A percentile compares a stretch with the other conserved stretches of the same genome.
Evolutionary conservation across 2,113 vertebrate genomes (phyloP).

Genomic region (Hyaena hyaena): DNA sequence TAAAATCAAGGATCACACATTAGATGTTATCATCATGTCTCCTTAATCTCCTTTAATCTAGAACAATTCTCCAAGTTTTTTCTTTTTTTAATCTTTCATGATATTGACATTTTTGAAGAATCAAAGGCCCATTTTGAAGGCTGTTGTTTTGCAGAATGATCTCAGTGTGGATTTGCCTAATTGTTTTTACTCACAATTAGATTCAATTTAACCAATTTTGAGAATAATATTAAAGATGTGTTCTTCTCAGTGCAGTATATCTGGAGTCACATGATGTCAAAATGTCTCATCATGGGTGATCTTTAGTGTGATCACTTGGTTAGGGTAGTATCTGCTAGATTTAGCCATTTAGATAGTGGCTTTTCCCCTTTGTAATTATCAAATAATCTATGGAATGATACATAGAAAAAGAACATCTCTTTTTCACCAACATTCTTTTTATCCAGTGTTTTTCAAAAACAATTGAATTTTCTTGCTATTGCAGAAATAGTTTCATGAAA

Average conservation of each 20-base stretch:
- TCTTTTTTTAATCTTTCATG: neutral
- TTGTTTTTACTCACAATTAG: neutral
- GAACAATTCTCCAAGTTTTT: neutral
- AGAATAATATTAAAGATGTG: neutral
- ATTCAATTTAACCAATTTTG: neutral
- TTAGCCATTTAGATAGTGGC: neutral
- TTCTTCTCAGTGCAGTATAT: neutral
- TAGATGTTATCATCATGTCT: neutral
- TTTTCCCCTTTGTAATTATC: neutral
- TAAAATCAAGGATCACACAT: neutral
- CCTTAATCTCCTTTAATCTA: constrained; percentile 3
- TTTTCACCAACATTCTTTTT: constrained; percentile 20
- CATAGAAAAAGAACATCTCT: neutral
- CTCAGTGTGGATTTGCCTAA: neutral
- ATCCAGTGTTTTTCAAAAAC: neutral
- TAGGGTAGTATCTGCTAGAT: neutral
- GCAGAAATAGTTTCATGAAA: constrained; percentile 39
- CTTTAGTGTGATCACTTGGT: neutral
- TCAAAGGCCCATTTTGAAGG: neutral
- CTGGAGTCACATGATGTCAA: neutral
- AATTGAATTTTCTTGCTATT: constrained; percentile 6
- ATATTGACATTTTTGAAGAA: neutral
- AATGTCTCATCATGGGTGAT: neutral
- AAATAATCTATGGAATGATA: neutral
- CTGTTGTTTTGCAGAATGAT: neutral